These are phyloP conservation scores for Acrossocheilus fasciatus DNA, from an alignment of 2,797 vertebrate genomes.

Conservation along the genomic window DNA sequence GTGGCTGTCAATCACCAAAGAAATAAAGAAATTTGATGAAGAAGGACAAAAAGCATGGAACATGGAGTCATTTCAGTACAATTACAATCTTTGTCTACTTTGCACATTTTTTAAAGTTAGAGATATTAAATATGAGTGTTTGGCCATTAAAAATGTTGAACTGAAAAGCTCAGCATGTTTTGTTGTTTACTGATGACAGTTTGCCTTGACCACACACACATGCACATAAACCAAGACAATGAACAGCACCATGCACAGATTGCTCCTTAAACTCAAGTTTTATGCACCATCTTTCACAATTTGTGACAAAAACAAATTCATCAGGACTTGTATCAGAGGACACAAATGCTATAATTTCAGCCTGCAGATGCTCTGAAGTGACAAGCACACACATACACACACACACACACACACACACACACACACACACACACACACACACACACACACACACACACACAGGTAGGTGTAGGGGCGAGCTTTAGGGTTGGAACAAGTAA, in stretches of 20 bases:
- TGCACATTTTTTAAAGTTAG: not conserved
- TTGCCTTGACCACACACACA: not conserved
- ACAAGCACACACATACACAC: not conserved
- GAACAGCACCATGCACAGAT: not conserved
- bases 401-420: not conserved
- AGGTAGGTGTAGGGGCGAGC: not conserved
- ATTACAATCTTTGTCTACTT: slow-evolving; percentile 6
- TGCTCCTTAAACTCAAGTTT: slow-evolving; percentile 15
- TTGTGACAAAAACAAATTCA: not conserved
- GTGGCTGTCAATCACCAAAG: not conserved
- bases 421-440: not conserved
- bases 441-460: not conserved
- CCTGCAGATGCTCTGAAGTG: not conserved
- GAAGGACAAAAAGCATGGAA: not conserved
- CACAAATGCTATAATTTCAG: not conserved
- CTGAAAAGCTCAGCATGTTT: slow-evolving; percentile 30
- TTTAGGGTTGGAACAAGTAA: not conserved
- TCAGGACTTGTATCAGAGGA: not conserved
- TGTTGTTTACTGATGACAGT: slow-evolving; percentile 26
- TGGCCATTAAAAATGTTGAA: slow-evolving; percentile 6
- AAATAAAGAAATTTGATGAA: not conserved
- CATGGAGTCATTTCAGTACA: not conserved
- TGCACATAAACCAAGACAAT: not conserved
- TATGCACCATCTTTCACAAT: slow-evolving; percentile 21
- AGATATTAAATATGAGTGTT: not conserved